Base-by-base conservation (phyloP, 92 coral and sea anemone genomes). In the Plumapathes pennacea region DNA sequence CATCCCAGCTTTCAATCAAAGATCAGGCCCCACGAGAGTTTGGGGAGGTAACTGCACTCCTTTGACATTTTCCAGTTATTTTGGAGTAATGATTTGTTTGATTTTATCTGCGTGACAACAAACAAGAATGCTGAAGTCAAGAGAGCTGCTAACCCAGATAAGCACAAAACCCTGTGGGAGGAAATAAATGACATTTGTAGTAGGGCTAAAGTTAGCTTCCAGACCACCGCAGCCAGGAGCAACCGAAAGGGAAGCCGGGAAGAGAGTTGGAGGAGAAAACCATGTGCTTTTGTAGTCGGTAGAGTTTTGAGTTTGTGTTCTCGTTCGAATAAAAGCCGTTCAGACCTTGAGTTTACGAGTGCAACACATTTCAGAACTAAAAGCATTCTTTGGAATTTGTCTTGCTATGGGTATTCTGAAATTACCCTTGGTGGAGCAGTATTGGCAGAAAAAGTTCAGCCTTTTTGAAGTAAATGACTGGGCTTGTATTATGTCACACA, bases 11-110 rank as follows among this genome's bases (percentile, higher is more conserved):
- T 44, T 44, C 9, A 7, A 44, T 44, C 50, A 44, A 44, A 44
- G 50, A 44, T 44, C 50, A 10, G 50, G 50, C 25, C 20, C 50
- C 25, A n/a, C 34, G 38, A 32, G 64, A 24, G 64, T 57, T 32
- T 57, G 64, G 64, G 64, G 64, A 57, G 64, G 47, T 38, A 23
- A 38, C 47, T 38, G 47, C 12, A 57, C 25, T 57, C 49, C 64
- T 37, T 20, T 10, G 28, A 57, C n/a, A 15, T 57, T 57, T 57
- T 57, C 48, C 64, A 57, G 60, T 54, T 54, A 54, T 54, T 54
- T 44, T 30, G 41, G 60, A 29, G 37, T 54, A 28, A 54, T 54
- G 60, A 41, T 32, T 54, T 54, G 37, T 54, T 54, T 30, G 60
- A 54, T 18, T 54, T 54, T 54, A 18, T 30, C 32, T 32, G 44